Base-by-base conservation (phyloP, 2,888 invertebrate species). In the Globia sparganii region DNA sequence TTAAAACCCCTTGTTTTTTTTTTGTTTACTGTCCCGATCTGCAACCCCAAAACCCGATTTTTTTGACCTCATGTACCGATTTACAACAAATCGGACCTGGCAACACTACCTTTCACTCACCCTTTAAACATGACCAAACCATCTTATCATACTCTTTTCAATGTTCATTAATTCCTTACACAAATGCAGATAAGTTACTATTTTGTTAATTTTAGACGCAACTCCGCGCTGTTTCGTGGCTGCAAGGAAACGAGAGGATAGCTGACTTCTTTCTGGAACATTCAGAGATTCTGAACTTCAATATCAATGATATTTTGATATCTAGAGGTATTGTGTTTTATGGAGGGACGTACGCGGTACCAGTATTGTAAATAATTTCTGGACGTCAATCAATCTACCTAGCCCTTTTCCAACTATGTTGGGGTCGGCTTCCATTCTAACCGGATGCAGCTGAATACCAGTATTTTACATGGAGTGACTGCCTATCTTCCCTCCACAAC, bases 231-330 rank as follows among this genome's bases (percentile, higher is more conserved):
- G 93, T 96, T 1, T 96, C 96, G 0, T 96, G 96, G 96, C 88
- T 96, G 2, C 96, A 96, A 87, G 95, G 95, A 0, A 95, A 95
- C 76, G 95, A 95, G 64, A 89, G 96, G 62, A 94, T 95, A 0
- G 96, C 96, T 0, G 96, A 96, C 58, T 96, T 88, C 88, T 96
- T 96, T 59, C 79, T 96, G 6, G 96, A 96, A 77, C 94, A 95
- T 78, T 96, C 96, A 0, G 94, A 95, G 78, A 96, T 96, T 59
- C 73, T 92, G 0, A 95, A 96, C 81, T 96, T 91, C 68, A 96
- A 96, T 80, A 92, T 90, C 75, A 94, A 95, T 46, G 96, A 96
- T 58, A 91, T 95, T 31, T 89, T 96, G 6, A 91, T 96, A 85
- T 95, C 96, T 0, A 90, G 96, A 91, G 96, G 96, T 96, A 76